phyloP scores from a whole-genome alignment of 2,113 vertebrate species.

The Corvus hawaiiensis region DNA sequence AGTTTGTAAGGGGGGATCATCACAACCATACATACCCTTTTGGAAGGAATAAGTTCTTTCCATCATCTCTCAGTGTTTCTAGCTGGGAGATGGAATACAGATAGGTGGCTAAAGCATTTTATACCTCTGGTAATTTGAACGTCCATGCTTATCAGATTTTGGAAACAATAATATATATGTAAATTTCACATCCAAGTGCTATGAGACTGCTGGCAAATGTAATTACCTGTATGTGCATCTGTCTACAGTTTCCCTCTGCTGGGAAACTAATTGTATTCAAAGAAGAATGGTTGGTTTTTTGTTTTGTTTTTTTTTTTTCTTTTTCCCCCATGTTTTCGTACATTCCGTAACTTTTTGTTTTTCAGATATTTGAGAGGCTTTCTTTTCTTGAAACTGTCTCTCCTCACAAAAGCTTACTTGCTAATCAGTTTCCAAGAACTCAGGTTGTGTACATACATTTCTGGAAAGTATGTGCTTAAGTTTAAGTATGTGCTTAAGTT shows the following conservation, averaged over 20 bases:
- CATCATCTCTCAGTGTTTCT: not conserved
- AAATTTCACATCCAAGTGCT: conserved; percentile 21
- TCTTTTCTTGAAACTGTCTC: not conserved
- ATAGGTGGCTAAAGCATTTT: not conserved
- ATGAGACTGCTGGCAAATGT: not conserved
- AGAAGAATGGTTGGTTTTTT: not conserved
- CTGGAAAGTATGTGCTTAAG: not conserved
- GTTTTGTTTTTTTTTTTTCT: not conserved
- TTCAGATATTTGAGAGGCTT: not conserved
- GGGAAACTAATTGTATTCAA: not conserved
- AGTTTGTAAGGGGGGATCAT: not conserved
- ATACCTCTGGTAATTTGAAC: not conserved
- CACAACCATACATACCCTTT: not conserved
- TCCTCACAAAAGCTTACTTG: not conserved
- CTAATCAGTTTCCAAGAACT: not conserved
- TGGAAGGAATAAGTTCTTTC: not conserved
- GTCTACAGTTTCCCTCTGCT: not conserved
- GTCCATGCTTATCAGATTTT: conserved; percentile 8
- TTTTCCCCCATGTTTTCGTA: not conserved
- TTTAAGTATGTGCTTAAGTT: not conserved
- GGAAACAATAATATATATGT: conserved; percentile 43
- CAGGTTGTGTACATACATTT: not conserved
- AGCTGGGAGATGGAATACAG: not conserved
- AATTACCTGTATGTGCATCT: not conserved
- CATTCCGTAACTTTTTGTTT: not conserved